Conservation (phyloP, 1,140 invertebrate species). For the Aricia agestis region DNA sequence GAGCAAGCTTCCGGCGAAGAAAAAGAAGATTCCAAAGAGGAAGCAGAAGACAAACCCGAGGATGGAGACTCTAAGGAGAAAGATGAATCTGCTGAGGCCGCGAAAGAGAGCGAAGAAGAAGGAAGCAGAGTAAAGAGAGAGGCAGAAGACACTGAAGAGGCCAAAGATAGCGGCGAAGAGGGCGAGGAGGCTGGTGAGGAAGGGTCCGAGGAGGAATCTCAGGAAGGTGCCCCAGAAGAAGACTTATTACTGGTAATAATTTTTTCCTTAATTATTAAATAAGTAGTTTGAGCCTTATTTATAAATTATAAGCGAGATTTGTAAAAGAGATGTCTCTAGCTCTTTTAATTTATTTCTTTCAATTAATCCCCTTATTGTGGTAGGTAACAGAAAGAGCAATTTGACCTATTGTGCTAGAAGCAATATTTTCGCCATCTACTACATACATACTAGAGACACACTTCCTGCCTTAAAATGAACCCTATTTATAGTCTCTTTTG, state of each 20-base stretch:
- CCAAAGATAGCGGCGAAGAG: slow-evolving; percentile 32
- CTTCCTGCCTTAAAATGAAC: no score
- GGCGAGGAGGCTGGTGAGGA: slow-evolving; percentile 37
- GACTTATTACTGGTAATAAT: slow-evolving; percentile 76
- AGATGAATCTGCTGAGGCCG: slow-evolving; percentile 39
- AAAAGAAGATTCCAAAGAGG: slow-evolving; percentile 50
- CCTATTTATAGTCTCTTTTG: no score
- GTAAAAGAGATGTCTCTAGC: background rate
- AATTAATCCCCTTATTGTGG: no score
- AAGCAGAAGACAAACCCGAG: slow-evolving; percentile 45
- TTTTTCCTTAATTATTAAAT: no score
- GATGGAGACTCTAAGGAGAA: slow-evolving; percentile 40
- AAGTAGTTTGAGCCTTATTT: no score
- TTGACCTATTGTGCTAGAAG: no score
- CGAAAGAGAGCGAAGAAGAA: slow-evolving; percentile 34
- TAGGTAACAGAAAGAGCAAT: no score
- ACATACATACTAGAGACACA: background rate
- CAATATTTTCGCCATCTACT: no score
- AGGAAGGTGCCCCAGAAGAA: slow-evolving; percentile 76
- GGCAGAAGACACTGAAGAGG: slow-evolving; percentile 33
- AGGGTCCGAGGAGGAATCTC: slow-evolving; percentile 31
- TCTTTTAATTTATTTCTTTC: no score
- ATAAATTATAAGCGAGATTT: no score
- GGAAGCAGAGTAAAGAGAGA: slow-evolving; percentile 37
- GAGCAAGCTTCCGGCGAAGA: slow-evolving; percentile 51